phyloP scores from a whole-genome alignment of 2,888 invertebrate genomes.

The Bellardia bayeri region DNA sequence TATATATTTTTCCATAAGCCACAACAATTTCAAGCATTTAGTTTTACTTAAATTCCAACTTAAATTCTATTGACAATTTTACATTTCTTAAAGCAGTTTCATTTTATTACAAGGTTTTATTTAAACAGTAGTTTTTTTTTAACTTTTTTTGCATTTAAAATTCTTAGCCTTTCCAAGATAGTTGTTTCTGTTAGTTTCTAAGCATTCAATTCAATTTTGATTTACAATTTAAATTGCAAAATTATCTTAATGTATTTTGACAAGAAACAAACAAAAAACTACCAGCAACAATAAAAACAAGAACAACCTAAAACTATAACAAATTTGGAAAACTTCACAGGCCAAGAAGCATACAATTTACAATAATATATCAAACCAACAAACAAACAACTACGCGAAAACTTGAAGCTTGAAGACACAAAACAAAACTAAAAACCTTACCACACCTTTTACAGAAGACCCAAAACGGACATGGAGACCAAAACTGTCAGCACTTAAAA shows the following conservation, averaged over 20 bases:
- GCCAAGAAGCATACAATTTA: constrained; percentile 41
- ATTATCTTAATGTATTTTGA: constrained; percentile 73
- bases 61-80: constrained; percentile 51
- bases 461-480: constrained; percentile 72
- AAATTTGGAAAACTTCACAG: constrained; percentile 71
- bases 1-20: constrained; percentile 32
- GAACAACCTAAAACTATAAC: constrained; percentile 71
- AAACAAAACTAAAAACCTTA: constrained; percentile 56
- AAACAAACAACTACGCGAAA: background rate
- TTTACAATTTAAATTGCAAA: constrained; percentile 74
- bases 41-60: constrained; percentile 59
- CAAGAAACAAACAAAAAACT: constrained; percentile 53
- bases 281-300: constrained; percentile 12
- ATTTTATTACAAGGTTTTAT: constrained; percentile 63
- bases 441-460: constrained; percentile 73
- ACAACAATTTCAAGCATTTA: constrained; percentile 52
- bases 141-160: constrained; percentile 46
- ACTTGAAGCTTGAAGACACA: background rate
- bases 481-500: constrained; percentile 80
- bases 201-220: constrained; percentile 60
- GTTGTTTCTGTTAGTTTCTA: constrained; percentile 10
- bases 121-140: constrained; percentile 5
- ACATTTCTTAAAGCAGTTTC: constrained; percentile 52
- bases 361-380: background rate
- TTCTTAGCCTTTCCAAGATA: constrained; percentile 64